These are phyloP conservation scores for Orthonychiurus folsomi DNA, from an alignment of 2,888 invertebrate species.

Conservation along the genomic window DNA sequence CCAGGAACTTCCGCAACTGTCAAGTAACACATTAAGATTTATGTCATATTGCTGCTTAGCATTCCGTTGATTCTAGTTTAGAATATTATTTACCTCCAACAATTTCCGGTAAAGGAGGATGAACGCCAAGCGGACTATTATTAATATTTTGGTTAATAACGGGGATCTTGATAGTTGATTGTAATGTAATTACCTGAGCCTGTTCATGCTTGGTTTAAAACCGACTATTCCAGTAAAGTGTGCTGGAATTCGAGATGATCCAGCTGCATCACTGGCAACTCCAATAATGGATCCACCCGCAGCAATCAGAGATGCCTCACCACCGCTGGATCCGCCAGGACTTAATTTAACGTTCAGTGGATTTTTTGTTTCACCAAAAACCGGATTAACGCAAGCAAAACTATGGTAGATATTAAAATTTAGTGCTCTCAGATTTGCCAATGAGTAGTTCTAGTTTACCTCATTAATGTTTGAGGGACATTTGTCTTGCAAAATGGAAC, in stretches of 20 bases:
- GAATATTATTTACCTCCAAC: constrained; percentile 30
- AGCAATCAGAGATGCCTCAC: constrained; percentile 46
- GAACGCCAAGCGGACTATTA: constrained; percentile 21
- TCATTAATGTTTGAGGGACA: constrained; percentile 42
- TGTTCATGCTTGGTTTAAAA: constrained; percentile 24
- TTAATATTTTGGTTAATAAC: constrained; percentile 11
- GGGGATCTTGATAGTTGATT: neutral
- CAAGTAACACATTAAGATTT: constrained; percentile 2
- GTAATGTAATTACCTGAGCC: constrained; percentile 17
- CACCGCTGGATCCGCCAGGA: constrained; percentile 48
- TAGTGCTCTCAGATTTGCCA: too few species aligned
- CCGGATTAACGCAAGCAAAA: constrained; percentile 43
- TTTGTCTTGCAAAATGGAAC: constrained; percentile 43
- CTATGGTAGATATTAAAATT: constrained; percentile 29
- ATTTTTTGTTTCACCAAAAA: constrained; percentile 45
- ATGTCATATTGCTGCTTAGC: neutral
- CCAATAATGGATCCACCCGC: constrained; percentile 46
- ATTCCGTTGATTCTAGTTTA: too few species aligned
- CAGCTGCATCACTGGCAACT: constrained; percentile 48
- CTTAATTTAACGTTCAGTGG: constrained; percentile 44
- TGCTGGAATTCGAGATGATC: constrained; percentile 47
- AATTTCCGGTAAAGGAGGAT: constrained; percentile 30
- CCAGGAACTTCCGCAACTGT: constrained; percentile 42
- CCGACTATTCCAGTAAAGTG: constrained; percentile 42
- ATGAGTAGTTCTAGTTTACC: too few species aligned